These are phyloP conservation scores for Eupithecia pulchellata DNA, from an alignment of 2,888 invertebrate species.

Conservation along the genomic window DNA sequence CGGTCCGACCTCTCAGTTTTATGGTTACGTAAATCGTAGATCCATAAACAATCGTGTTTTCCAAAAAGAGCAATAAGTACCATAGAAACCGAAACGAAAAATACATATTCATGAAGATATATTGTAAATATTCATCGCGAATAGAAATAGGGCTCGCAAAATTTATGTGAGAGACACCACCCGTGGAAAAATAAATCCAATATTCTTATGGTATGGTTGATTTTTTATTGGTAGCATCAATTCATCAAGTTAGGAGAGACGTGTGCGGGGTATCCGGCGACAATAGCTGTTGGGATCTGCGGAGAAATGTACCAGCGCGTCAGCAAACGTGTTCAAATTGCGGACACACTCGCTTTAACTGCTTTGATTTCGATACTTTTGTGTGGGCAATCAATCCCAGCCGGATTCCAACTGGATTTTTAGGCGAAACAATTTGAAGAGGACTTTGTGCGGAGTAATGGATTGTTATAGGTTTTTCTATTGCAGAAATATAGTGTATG, in stretches of 20 bases:
- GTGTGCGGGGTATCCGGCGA: constrained; percentile 62
- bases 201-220: constrained; percentile 36
- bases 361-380: constrained; percentile 46
- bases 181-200: constrained; percentile 37
- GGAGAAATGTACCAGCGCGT: constrained; percentile 60
- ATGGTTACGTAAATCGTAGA: constrained; percentile 38
- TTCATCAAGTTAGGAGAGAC: constrained; percentile 65
- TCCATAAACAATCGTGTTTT: constrained; percentile 36
- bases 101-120: constrained; percentile 38
- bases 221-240: constrained; percentile 53
- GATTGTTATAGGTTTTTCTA: constrained; percentile 13
- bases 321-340: constrained; percentile 67
- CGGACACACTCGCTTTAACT: constrained; percentile 44
- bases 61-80: constrained; percentile 31
- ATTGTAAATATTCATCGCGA: constrained; percentile 33
- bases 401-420: constrained; percentile 36
- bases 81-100: constrained; percentile 30
- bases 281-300: constrained; percentile 61
- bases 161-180: constrained; percentile 42
- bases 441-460: constrained; percentile 34
- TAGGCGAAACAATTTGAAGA: constrained; percentile 45
- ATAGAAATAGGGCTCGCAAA: constrained; percentile 32
- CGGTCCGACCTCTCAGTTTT: constrained; percentile 64
- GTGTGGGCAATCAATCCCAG: constrained; percentile 18
- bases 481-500: neutral